Conservation (phyloP, 2,113 vertebrate species). For the Diadophis punctatus region DNA sequence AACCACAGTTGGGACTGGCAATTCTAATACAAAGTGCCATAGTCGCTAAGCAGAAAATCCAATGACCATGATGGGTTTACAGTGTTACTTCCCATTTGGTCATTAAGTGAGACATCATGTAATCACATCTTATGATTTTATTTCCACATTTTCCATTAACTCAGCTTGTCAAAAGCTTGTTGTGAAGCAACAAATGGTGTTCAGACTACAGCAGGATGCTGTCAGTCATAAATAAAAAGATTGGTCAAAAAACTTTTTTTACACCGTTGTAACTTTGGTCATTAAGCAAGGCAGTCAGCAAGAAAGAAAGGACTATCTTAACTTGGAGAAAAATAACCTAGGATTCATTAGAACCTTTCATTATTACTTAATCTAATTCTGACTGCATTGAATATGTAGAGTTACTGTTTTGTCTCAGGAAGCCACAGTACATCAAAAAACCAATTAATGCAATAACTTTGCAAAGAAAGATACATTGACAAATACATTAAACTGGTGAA, state of each 20-base stretch:
- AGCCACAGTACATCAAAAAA: slow-evolving; percentile 40
- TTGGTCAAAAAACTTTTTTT: background rate
- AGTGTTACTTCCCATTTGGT: background rate
- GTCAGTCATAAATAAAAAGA: background rate
- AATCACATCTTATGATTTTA: background rate
- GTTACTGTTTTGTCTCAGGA: slow-evolving; percentile 44
- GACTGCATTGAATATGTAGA: slow-evolving; percentile 50
- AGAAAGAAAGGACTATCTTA: background rate
- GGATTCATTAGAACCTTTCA: slow-evolving; percentile 23
- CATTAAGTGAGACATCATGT: background rate
- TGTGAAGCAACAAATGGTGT: background rate
- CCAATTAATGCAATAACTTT: slow-evolving; percentile 33
- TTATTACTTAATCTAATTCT: slow-evolving; percentile 37
- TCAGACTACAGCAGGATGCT: background rate
- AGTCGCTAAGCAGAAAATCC: background rate
- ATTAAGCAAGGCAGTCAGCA: background rate
- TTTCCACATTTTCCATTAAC: background rate
- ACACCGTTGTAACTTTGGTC: background rate
- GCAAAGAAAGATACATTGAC: slow-evolving; percentile 35
- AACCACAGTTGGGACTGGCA: background rate
- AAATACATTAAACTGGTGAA: background rate
- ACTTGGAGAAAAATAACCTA: background rate
- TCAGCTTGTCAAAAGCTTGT: background rate
- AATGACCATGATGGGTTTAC: background rate
- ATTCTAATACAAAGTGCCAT: background rate